A percentile compares a stretch with the other conserved stretches of the same genome.
These are phyloP conservation scores for Atta texana DNA, from an alignment of 1,140 invertebrate genomes.

Conservation along the genomic window DNA sequence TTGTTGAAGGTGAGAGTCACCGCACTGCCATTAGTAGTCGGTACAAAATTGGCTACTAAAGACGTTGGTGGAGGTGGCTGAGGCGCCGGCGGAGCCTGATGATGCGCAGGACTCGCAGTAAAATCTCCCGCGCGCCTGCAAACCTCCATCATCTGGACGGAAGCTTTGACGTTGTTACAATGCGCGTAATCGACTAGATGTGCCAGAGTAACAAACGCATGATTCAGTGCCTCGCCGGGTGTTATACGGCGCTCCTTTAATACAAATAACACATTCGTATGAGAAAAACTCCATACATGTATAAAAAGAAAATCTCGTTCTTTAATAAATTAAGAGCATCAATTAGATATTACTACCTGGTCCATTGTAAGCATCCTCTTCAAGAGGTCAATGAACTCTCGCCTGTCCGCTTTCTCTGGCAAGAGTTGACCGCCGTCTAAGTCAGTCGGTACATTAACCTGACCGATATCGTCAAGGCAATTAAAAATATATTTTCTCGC, in stretches of 20 bases:
- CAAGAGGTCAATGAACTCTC: conserved; percentile 98
- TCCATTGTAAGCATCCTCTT: conserved; percentile 99
- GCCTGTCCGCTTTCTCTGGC: conserved; percentile 97
- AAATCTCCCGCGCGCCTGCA: conserved; percentile 90
- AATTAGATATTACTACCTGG: conserved; percentile 91
- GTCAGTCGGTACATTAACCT: conserved; percentile 98
- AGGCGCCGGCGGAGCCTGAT: conserved; percentile 88
- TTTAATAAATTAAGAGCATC: conserved; percentile 63
- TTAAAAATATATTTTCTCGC: conserved; percentile 99
- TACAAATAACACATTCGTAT: background rate
- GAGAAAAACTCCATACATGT: background rate
- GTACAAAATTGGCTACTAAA: conserved; percentile 90
- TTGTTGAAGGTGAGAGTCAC: conserved; percentile 96
- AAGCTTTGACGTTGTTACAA: conserved; percentile 97
- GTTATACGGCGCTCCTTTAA: conserved; percentile 95
- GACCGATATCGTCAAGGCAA: conserved; percentile 99
- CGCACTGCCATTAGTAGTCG: conserved; percentile 92
- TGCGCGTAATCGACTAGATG: conserved; percentile 98
- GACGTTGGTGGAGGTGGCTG: conserved; percentile 87
- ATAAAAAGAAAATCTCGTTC: background rate
- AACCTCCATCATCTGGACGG: conserved; percentile 98
- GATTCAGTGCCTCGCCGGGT: conserved; percentile 97
- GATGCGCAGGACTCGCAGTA: conserved; percentile 86
- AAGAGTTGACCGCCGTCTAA: conserved; percentile 97
- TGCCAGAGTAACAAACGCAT: conserved; percentile 96